Percentiles rank a stretch among this genome's conserved stretches.
Evolutionary conservation across 2,797 vertebrate species (phyloP).

Genomic region (Sebastes minor): DNA sequence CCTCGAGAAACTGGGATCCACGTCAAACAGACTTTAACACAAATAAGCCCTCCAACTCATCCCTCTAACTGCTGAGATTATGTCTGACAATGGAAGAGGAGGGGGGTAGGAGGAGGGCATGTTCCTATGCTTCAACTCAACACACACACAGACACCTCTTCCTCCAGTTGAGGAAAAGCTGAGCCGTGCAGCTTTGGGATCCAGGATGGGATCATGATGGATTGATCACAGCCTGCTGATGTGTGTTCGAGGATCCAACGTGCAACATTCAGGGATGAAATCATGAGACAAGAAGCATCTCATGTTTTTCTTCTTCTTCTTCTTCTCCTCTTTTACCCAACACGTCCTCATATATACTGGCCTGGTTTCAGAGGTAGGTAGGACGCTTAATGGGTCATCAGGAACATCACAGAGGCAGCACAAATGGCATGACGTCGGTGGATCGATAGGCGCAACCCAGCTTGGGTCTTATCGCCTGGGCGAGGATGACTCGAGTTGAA

Average conservation of each 20-base stretch:
- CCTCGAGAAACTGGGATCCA: slow-evolving; percentile 7
- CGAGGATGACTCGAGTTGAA: not conserved
- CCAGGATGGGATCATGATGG: slow-evolving; percentile 14
- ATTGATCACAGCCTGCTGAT: not conserved
- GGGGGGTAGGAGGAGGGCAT: not conserved
- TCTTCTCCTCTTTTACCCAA: not conserved
- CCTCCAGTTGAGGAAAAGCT: slow-evolving; percentile 19
- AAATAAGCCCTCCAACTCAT: slow-evolving; percentile 19
- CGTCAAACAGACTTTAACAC: slow-evolving; percentile 23
- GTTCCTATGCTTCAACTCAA: not conserved
- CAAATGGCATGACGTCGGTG: not conserved
- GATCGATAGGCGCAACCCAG: not conserved
- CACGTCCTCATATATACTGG: not conserved
- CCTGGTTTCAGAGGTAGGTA: not conserved
- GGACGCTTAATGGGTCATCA: not conserved
- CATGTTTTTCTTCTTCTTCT: not conserved
- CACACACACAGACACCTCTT: not conserved
- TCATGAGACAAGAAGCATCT: not conserved
- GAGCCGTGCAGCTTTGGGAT: slow-evolving; percentile 7
- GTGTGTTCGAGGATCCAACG: not conserved
- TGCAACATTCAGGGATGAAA: not conserved
- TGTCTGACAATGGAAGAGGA: slow-evolving; percentile 29
- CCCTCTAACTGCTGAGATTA: slow-evolving; percentile 45
- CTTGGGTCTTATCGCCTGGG: not conserved
- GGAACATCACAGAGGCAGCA: not conserved